phyloP scores from a whole-genome alignment of 2,113 vertebrate species.

The Ictalurus furcatus region DNA sequence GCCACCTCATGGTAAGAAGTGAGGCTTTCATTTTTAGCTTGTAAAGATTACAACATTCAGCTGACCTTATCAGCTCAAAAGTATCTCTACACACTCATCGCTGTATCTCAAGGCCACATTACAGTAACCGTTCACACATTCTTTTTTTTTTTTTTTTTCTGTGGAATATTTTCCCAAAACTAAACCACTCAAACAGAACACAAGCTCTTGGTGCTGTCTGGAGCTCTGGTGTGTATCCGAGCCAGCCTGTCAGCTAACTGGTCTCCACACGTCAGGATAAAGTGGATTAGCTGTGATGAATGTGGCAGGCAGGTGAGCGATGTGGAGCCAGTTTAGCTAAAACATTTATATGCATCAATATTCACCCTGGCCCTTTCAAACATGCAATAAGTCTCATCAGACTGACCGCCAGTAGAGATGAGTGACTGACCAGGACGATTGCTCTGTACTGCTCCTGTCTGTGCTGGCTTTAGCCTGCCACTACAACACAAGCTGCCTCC shows the following conservation, averaged over 20 bases:
- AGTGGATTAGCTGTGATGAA: constrained; percentile 68
- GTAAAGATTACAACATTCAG: not conserved
- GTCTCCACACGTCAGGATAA: constrained; percentile 56
- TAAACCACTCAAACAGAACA: constrained; percentile 19
- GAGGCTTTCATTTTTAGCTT: not conserved
- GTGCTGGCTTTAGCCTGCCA: constrained; percentile 29
- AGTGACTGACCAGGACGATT: constrained; percentile 27
- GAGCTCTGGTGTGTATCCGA: constrained; percentile 21
- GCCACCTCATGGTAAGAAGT: not conserved
- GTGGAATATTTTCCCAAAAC: constrained; percentile 26
- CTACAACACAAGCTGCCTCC: constrained; percentile 18
- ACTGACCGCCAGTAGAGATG: constrained; percentile 37
- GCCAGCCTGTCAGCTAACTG: constrained; percentile 54
- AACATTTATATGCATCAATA: constrained; percentile 65
- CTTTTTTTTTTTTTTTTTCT: not conserved
- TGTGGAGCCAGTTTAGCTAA: constrained; percentile 57
- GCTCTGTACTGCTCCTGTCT: constrained; percentile 4
- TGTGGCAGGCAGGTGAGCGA: constrained; percentile 58
- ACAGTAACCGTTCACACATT: not conserved
- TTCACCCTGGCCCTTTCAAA: constrained; percentile 59
- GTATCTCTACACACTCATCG: not conserved
- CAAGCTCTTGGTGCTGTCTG: constrained; percentile 17
- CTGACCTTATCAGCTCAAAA: constrained; percentile 11
- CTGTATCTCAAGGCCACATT: not conserved
- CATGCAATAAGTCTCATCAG: constrained; percentile 50